Evolutionary conservation across 2,113 vertebrate species (phyloP), one percentile per base, ranked within the genome.

Genomic region (Piprites chloris): DNA sequence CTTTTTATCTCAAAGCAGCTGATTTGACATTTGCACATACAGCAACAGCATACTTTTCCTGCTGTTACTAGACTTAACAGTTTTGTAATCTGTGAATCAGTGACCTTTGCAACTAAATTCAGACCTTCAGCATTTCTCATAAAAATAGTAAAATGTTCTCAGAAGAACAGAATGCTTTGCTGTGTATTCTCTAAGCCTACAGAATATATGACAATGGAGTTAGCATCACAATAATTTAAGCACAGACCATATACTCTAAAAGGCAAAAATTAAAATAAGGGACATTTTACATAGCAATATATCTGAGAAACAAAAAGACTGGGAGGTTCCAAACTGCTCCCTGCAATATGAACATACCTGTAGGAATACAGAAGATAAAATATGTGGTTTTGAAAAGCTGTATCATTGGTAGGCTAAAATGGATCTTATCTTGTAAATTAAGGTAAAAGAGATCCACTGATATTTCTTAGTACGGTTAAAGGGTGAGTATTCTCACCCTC

Each of bases 21-120:
- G 69, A 71, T 49, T 93, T 97, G 97, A 97, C 94, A 96, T 97
- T 98, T 97, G 85, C 81, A 95, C 88, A 77, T 37, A 46, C 27
- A 95, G 65, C 67, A 97, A 82, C 33, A 94, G 80, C 49, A 67
- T 52, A 63, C 13, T 75, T 97, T 86, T 73, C 56, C 89, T 90
- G 56, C 81, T 97, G 55, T 87, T 97, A 78, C 56, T 83, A 62
- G 59, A 65, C 56, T 90, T 94, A 93, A 90, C 90, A 81, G 49
- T 82, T 91, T 90, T 90, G 69, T 73, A 91, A 42, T 93, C 68
- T 77, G 44, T 74, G 77, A 92, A 92, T 89, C 74, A n/a, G 37
- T 95, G 93, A 55, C 91, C 84, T 96, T 95, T 96, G 72, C 50
- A 96, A 80, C 71, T 76, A 89, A 97, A 93, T 83, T 55, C 80